Base-by-base conservation (phyloP, 2,888 invertebrate species). In the Exephanes ischioxanthus region DNA sequence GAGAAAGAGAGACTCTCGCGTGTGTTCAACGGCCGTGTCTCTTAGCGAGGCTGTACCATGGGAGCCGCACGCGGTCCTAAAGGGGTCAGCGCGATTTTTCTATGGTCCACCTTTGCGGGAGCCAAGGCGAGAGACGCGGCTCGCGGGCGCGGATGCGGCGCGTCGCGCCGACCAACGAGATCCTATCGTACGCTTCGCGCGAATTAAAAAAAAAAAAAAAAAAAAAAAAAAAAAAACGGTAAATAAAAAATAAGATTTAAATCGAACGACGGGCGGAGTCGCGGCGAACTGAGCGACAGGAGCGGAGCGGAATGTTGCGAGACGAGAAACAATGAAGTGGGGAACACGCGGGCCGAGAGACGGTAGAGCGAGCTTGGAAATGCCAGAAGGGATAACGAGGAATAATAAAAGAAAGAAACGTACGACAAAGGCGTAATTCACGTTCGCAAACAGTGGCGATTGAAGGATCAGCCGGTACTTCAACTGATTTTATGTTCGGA, bases 161-260 rank as follows among this genome's bases (percentile, higher is more conserved):
- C 26, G 63, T 84, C 71, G 80, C 79, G 82, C 63, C 53, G 80
- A 11, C 79, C 80, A 81, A 77, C 7, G 30, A 58, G 80, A 88
- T 89, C 87, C 85, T 87, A 86, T 89, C 88, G 88, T 88, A 86
- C 87, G 85, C 86, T 85, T 81, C 63, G 85, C 87, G 87, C 84
- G 86, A 85, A 88, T 14, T 7, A 26, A 51, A 16, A 45, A 58
- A 55, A 76, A 58, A 83, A 87, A 90, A 88, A 55, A 76, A 58
- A 83, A 87, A 90, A 88, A 48, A 1, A 0, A 0, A 11, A 58
- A 4, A 14, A 11, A 3, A 11, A 58, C 4, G 14, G 14, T 58
- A 5, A 58, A 58, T 14, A 45, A 45, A 45, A 45, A 45, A 14
- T 16, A 45, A 45, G 3, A 3, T 45, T 45, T 16, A 5, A 14